These are phyloP conservation scores for Dendroctonus ponderosae DNA, from an alignment of 1,140 invertebrate species.

Conservation along the genomic window DNA sequence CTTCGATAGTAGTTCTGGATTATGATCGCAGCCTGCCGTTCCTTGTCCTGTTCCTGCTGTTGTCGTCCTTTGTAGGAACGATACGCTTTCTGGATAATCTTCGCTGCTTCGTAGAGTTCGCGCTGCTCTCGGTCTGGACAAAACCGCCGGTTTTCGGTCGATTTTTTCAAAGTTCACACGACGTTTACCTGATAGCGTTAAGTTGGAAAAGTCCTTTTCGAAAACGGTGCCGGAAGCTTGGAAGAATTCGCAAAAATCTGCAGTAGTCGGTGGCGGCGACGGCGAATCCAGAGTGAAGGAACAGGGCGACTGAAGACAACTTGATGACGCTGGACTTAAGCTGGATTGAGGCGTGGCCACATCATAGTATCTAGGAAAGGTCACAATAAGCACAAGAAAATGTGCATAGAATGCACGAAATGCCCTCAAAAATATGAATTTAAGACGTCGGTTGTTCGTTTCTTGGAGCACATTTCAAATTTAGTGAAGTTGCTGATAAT, in stretches of 20 bases:
- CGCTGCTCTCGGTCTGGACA: slow-evolving; percentile 85
- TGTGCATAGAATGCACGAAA: too few species aligned
- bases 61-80: slow-evolving; percentile 88
- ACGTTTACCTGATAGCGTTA: slow-evolving; percentile 73
- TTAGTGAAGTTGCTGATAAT: too few species aligned
- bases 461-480: too few species aligned
- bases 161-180: background rate
- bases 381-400: background rate
- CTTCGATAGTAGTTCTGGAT: slow-evolving; percentile 95
- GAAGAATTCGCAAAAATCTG: slow-evolving; percentile 88
- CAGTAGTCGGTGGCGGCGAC: slow-evolving; percentile 83
- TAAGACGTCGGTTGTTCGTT: too few species aligned
- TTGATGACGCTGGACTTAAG: slow-evolving; percentile 69
- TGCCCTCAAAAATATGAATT: too few species aligned
- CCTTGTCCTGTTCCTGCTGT: slow-evolving; percentile 81
- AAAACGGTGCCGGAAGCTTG: slow-evolving; percentile 70
- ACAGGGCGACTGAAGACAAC: slow-evolving; percentile 67
- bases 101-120: slow-evolving; percentile 94
- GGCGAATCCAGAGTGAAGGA: slow-evolving; percentile 75
- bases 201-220: slow-evolving; percentile 85
- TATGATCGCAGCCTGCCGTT: slow-evolving; percentile 87
- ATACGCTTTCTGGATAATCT: slow-evolving; percentile 97
- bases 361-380: slow-evolving; percentile 64
- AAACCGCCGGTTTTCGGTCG: background rate
- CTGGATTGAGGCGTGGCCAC: slow-evolving; percentile 73